Conservation (phyloP, 2,888 invertebrate genomes). For the Podabrus alpinus region DNA sequence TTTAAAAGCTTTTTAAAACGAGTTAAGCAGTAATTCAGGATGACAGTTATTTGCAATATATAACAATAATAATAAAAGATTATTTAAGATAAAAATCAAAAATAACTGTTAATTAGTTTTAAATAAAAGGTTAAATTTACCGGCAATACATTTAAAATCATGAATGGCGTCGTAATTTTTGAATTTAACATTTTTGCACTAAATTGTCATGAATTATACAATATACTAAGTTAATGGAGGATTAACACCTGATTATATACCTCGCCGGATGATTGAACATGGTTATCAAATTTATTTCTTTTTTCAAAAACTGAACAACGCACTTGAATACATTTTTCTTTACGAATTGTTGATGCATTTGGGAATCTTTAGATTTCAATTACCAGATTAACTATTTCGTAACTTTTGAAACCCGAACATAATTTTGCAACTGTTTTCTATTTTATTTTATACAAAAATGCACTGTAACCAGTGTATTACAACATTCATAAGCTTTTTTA, state of each 20-base stretch:
- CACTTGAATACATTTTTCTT: neutral
- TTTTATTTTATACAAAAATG: neutral
- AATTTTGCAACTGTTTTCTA: neutral
- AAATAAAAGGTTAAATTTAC: neutral
- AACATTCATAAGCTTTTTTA: neutral
- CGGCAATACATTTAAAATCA: neutral
- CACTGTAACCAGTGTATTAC: neutral
- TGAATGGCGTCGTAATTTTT: neutral
- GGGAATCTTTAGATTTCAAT: neutral
- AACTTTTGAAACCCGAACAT: neutral
- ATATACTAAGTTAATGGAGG: neutral
- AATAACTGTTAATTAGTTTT: neutral
- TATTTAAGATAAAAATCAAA: neutral
- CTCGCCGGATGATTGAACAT: neutral
- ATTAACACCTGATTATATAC: neutral
- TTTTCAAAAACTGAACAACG: neutral
- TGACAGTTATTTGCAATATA: slow-evolving; percentile 1
- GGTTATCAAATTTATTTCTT: neutral
- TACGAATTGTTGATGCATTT: neutral
- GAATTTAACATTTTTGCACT: neutral
- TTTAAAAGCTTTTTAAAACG: slow-evolving; percentile 1
- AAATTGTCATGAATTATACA: neutral
- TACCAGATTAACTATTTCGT: neutral
- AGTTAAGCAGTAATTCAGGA: neutral
- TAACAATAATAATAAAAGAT: neutral